Percentiles rank a stretch among this genome's conserved stretches.
These are phyloP conservation scores for Colaptes auratus DNA, from an alignment of 2,113 vertebrate genomes.

Conservation along the genomic window DNA sequence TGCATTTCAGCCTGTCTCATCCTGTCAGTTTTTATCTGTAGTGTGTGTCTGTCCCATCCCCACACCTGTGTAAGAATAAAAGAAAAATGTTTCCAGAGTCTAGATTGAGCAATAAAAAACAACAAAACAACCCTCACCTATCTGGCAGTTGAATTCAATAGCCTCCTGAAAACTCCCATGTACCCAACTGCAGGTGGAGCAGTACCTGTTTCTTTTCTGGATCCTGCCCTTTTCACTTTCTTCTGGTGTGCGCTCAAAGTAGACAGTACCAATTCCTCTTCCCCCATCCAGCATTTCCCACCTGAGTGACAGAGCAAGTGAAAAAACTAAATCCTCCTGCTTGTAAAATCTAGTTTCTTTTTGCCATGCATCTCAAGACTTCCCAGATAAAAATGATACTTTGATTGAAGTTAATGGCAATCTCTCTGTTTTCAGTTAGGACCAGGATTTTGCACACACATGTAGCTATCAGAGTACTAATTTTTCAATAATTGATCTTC, in stretches of 20 bases:
- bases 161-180: neutral
- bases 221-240: neutral
- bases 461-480: neutral
- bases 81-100: neutral
- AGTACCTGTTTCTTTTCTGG: neutral
- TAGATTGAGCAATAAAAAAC: neutral
- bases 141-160: neutral
- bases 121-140: fast-evolving
- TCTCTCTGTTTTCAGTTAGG: neutral
- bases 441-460: neutral
- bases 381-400: neutral
- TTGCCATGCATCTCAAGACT: neutral
- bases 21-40: neutral
- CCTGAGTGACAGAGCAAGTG: neutral
- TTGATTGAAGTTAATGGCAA: neutral
- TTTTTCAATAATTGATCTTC: neutral
- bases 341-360: neutral
- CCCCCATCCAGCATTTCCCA: neutral
- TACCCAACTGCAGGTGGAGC: neutral
- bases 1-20: neutral
- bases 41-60: neutral
- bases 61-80: neutral
- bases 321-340: neutral
- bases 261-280: neutral
- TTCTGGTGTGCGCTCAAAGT: neutral